A percentile compares a stretch with the other conserved stretches of the same genome.
Conservation (phyloP, 2,797 vertebrate species). For the Argya squamiceps region DNA sequence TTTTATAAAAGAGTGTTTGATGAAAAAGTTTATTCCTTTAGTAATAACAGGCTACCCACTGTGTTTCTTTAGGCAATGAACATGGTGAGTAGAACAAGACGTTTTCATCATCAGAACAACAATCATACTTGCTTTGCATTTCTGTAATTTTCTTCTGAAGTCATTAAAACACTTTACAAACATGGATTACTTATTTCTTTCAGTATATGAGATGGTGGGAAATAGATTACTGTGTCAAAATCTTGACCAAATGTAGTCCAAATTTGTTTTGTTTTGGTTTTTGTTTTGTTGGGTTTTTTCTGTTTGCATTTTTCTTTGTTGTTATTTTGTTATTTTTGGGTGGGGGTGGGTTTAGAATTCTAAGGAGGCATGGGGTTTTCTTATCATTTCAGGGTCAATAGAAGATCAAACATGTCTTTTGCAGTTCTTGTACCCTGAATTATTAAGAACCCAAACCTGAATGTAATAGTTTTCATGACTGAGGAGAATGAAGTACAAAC, state of each 20-base stretch:
- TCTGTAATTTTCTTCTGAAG: background rate
- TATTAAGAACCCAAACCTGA: background rate
- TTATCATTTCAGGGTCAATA: background rate
- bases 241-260: background rate
- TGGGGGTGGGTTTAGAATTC: background rate
- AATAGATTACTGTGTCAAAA: background rate
- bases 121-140: slow-evolving; percentile 35
- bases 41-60: slow-evolving; percentile 66
- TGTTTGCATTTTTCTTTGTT: background rate
- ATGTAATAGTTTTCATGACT: background rate
- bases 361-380: background rate
- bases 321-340: background rate
- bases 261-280: background rate
- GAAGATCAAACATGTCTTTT: background rate
- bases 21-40: slow-evolving; percentile 74
- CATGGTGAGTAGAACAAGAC: background rate
- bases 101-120: slow-evolving; percentile 31
- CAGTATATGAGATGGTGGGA: background rate
- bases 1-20: slow-evolving; percentile 69
- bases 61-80: slow-evolving; percentile 60
- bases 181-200: background rate
- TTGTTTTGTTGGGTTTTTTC: background rate
- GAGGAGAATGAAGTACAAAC: background rate
- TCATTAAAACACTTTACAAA: background rate
- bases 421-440: background rate